Conservation (phyloP, 1,140 invertebrate genomes). For the Laupala kohalensis region DNA sequence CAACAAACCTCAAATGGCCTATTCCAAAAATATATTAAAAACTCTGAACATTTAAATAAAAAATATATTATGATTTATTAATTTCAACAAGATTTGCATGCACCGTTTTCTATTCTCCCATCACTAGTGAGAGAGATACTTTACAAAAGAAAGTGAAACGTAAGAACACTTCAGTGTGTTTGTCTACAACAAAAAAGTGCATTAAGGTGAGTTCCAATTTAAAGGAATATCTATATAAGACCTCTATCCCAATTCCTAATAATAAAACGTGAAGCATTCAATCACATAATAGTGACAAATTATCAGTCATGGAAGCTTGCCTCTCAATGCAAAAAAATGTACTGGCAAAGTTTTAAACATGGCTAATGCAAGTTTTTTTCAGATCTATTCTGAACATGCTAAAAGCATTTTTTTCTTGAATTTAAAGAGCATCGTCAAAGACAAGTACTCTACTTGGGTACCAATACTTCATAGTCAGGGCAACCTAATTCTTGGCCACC, state of each 20-base stretch:
- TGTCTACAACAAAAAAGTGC: not conserved
- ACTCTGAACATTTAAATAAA: not conserved
- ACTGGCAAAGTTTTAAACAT: not conserved
- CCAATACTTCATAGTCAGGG: constrained; percentile 59
- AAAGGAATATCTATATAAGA: not conserved
- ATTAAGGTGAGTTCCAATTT: not conserved
- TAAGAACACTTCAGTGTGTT: not conserved
- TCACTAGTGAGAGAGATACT: too few relatives aligned
- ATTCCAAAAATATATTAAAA: not conserved
- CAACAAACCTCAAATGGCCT: not conserved
- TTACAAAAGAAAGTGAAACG: not conserved
- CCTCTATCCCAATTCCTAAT: not conserved
- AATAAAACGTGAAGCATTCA: not conserved
- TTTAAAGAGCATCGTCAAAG: not conserved
- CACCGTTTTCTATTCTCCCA: too few relatives aligned
- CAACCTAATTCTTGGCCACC: constrained; percentile 54
- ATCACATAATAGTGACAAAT: not conserved
- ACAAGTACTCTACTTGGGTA: constrained; percentile 21
- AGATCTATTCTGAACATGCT: not conserved
- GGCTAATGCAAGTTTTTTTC: not conserved
- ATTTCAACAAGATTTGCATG: not conserved
- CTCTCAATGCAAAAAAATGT: not conserved
- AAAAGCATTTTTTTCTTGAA: not conserved
- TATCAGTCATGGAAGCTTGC: not conserved
- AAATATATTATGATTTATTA: not conserved